phyloP scores from a whole-genome alignment of 1,140 invertebrate species.

The Zaprionus kolodkinae region DNA sequence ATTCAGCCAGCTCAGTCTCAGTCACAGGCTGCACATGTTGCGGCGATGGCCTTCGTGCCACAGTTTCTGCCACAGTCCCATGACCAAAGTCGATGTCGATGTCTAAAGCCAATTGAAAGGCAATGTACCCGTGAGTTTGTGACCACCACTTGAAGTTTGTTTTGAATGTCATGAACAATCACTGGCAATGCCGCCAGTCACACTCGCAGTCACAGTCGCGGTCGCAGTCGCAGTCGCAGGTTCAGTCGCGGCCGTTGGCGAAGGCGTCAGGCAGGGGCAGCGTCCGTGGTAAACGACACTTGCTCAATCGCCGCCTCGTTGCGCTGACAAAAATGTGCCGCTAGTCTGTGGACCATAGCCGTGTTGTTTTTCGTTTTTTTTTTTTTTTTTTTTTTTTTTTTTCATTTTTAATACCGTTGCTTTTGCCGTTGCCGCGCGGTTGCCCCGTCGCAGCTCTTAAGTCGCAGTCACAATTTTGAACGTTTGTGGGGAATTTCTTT shows the following conservation, averaged over 20 bases:
- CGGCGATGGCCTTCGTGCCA: slow-evolving; percentile 19
- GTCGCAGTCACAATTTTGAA: slow-evolving; percentile 37
- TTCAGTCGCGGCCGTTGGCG: slow-evolving; percentile 14
- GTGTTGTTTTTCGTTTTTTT: background rate
- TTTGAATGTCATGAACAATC: slow-evolving; percentile 82
- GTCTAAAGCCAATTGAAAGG: slow-evolving; percentile 36
- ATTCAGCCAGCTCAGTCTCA: slow-evolving; percentile 14
- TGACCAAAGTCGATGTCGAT: slow-evolving; percentile 20
- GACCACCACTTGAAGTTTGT: slow-evolving; percentile 59
- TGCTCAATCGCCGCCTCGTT: slow-evolving; percentile 52
- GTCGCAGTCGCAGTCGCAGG: slow-evolving; percentile 15
- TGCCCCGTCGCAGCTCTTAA: slow-evolving; percentile 39
- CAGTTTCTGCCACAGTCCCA: slow-evolving; percentile 21
- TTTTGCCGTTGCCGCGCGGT: slow-evolving; percentile 32
- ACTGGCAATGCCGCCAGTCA: slow-evolving; percentile 46
- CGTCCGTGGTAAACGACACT: slow-evolving; percentile 40
- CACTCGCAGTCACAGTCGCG: slow-evolving; percentile 24
- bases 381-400: background rate
- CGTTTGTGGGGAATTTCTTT: slow-evolving; percentile 64
- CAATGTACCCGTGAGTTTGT: slow-evolving; percentile 44
- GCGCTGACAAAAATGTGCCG: slow-evolving; percentile 74
- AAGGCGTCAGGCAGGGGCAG: background rate
- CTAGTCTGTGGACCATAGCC: slow-evolving; percentile 42
- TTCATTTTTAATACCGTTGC: slow-evolving; percentile 48
- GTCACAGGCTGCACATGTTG: slow-evolving; percentile 22